Base-by-base conservation (phyloP, 2,797 vertebrate species). In the Lacerta bilineata region DNA sequence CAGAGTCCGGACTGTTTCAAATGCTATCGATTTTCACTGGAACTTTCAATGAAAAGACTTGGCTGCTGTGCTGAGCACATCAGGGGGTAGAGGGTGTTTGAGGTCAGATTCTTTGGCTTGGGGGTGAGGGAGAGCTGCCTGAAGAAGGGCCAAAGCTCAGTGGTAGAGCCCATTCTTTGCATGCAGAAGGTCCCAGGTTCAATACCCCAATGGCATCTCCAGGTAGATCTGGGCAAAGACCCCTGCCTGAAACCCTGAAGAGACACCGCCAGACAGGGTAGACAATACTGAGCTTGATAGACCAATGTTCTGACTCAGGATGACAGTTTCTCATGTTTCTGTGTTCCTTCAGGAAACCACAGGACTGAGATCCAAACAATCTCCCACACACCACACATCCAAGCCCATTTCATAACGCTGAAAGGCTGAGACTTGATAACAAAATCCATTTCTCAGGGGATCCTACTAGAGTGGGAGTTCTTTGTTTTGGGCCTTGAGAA, bases 1-100 rank as follows among this genome's bases (percentile, higher is more conserved):
- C 43, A 8, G 36, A 6, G 33, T 39, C 23, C 0, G 0, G 25
- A 0, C 2, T n/a, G 0, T 0, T 18, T 4, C 5, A 10, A 46
- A 43, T 1, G 0, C 78, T 15, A 0, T 0, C 72, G 59, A 29
- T 50, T 78, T 10, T 7, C n/a, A 29, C 11, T 81, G 11, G n/a
- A 29, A 0, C 66, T 64, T 4, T 8, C 29, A 36, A 1, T 7
- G 39, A 1, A 61, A 25, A 7, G 4, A 18, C 20, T 0, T 0
- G 64, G 43, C 29, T 6, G 2, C 43, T 1, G 0, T 1, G 46
- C n/a, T 55, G 3, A 39, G 0, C 0, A 0, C 0, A 0, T 0
- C 75, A 11, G 1, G 55, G 10, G 7, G 59, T 1, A 0, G 5
- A 33, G 50, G 36, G 5, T 27, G 33, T 9, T 18, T 17, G 5